phyloP scores from a whole-genome alignment of 1,140 invertebrate species.

The Neotoxoptera formosana region DNA sequence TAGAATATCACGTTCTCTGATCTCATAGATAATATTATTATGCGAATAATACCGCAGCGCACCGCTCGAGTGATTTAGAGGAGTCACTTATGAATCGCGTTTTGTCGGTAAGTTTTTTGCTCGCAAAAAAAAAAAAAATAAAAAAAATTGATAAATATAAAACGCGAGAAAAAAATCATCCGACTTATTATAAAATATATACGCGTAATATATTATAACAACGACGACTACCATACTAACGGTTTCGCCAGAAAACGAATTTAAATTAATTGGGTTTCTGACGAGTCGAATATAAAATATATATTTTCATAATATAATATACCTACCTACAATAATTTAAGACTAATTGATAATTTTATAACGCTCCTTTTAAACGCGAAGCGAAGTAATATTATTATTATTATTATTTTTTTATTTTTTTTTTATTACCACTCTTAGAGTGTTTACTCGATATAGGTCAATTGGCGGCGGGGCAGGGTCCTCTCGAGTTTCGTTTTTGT shows the following conservation, averaged over 20 bases:
- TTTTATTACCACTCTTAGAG: not conserved
- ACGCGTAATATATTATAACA: no score
- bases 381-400: not conserved
- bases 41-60: not conserved
- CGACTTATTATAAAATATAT: not conserved
- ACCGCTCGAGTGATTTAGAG: not conserved
- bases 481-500: not conserved
- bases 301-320: constrained; percentile 12
- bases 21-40: not conserved
- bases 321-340: no score
- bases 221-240: no score
- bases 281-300: not conserved
- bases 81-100: not conserved
- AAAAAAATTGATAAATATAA: not conserved
- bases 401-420: no score
- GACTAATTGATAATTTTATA: not conserved
- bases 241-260: not conserved
- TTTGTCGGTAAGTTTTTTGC: not conserved
- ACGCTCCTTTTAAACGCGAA: not conserved
- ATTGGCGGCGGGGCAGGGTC: not conserved
- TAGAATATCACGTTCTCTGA: not conserved
- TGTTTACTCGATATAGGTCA: constrained; percentile 16
- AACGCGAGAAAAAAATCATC: not conserved
- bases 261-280: not conserved
- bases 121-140: not conserved